Percentiles rank a stretch among this genome's conserved stretches.
Conservation (phyloP, 1,140 invertebrate species). For the Calephelis nemesis region DNA sequence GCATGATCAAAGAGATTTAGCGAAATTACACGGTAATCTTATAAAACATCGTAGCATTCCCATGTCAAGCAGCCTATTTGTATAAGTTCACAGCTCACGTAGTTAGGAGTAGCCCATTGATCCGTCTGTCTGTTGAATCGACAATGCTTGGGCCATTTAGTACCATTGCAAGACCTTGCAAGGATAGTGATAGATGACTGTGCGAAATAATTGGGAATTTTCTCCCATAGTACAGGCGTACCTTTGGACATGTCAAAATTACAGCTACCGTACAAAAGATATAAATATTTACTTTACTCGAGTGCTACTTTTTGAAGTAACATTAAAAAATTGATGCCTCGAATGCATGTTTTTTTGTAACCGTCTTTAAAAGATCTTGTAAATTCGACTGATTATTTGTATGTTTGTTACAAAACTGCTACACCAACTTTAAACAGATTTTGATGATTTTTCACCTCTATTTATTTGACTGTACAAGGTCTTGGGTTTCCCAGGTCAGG, state of each 20-base stretch:
- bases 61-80: slow-evolving; percentile 48
- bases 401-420: no score
- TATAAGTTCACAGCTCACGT: slow-evolving; percentile 57
- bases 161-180: slow-evolving; percentile 24
- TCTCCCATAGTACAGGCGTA: slow-evolving; percentile 10
- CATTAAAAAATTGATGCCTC: no score
- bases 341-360: no score
- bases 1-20: slow-evolving; percentile 31
- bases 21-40: slow-evolving; percentile 34
- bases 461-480: no score
- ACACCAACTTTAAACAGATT: no score
- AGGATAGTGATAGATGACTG: slow-evolving; percentile 49
- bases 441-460: no score
- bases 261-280: not conserved
- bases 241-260: slow-evolving; percentile 9
- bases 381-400: no score
- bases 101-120: slow-evolving; percentile 57
- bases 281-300: no score
- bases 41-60: slow-evolving; percentile 36
- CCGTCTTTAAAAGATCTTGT: no score
- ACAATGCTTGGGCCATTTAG: slow-evolving; percentile 50
- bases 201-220: slow-evolving; percentile 43
- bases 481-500: no score
- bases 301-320: no score
- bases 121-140: slow-evolving; percentile 48